A percentile compares a stretch with the other conserved stretches of the same genome.
Evolutionary conservation across 1,140 invertebrate species (phyloP).

Genomic region (Paracyclopina nana): DNA sequence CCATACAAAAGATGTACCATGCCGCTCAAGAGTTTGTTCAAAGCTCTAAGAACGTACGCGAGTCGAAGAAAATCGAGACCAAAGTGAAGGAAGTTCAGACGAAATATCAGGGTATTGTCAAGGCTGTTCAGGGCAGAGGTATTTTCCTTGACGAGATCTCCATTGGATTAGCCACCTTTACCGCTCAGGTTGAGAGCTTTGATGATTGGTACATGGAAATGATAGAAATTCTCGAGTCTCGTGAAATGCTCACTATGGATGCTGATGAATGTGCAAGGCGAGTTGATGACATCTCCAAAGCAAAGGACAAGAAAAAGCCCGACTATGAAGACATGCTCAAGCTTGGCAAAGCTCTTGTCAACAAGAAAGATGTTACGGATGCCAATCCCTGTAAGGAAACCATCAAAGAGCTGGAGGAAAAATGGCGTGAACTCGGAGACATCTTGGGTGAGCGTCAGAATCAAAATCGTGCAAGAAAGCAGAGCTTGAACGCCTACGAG

Average conservation of each 20-base stretch:
- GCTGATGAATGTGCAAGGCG: constrained; percentile 41
- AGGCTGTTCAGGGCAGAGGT: constrained; percentile 51
- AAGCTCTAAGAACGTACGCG: constrained; percentile 56
- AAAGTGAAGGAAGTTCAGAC: constrained; percentile 61
- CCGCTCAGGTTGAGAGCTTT: constrained; percentile 30
- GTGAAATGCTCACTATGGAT: constrained; percentile 42
- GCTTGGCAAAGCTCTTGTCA: constrained; percentile 57
- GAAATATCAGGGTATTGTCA: constrained; percentile 57
- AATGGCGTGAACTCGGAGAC: constrained; percentile 57
- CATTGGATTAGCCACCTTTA: constrained; percentile 44
- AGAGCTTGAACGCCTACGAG: constrained; percentile 66
- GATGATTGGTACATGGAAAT: constrained; percentile 33
- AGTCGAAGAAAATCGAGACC: constrained; percentile 69
- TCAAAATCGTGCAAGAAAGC: constrained; percentile 53
- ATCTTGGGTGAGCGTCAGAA: constrained; percentile 60
- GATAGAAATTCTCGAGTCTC: constrained; percentile 49
- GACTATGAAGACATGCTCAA: constrained; percentile 53
- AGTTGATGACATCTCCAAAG: constrained; percentile 33
- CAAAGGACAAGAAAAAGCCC: constrained; percentile 34
- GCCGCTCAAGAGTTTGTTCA: constrained; percentile 55
- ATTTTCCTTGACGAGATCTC: constrained; percentile 63
- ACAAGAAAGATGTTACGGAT: constrained; percentile 73
- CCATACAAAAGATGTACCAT: constrained; percentile 55
- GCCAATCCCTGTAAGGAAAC: constrained; percentile 60
- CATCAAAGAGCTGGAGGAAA: constrained; percentile 61